Conservation (phyloP, 2,888 invertebrate genomes). For the Dendrolimus houi region DNA sequence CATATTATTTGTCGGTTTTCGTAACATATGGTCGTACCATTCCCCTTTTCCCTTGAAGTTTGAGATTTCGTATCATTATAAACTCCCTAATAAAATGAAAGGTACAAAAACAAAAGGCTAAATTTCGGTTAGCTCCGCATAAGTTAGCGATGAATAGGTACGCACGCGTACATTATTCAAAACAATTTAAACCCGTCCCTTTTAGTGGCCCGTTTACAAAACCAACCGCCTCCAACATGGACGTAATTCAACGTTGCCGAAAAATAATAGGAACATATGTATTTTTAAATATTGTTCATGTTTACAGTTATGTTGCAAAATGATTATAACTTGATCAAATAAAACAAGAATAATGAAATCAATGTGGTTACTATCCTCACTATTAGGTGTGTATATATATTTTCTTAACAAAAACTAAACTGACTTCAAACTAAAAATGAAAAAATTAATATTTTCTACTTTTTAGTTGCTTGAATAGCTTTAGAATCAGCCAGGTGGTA, state of each 20-base stretch:
- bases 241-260: conserved; percentile 40
- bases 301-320: neutral
- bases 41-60: too few species aligned
- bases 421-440: too few species aligned
- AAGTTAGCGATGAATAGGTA: conserved; percentile 31
- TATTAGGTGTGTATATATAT: too few species aligned
- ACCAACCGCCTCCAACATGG: conserved; percentile 31
- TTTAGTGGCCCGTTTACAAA: conserved; percentile 38
- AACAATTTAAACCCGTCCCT: conserved; percentile 52
- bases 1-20: too few species aligned
- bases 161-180: conserved; percentile 45
- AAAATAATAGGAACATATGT: conserved; percentile 8
- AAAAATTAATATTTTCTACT: too few species aligned
- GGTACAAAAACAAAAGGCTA: conserved; percentile 9
- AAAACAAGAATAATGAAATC: too few species aligned
- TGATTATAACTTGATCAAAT: too few species aligned
- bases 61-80: neutral
- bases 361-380: too few species aligned
- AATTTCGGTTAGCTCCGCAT: conserved; percentile 21
- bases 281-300: neutral
- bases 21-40: too few species aligned
- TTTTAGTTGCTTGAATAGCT: too few species aligned
- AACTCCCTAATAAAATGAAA: conserved; percentile 2
- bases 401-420: too few species aligned
- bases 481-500: too few species aligned